These are phyloP conservation scores for Luidia sarsii DNA, from an alignment of 53 echinoderm and acorn worm species.

Conservation along the genomic window DNA sequence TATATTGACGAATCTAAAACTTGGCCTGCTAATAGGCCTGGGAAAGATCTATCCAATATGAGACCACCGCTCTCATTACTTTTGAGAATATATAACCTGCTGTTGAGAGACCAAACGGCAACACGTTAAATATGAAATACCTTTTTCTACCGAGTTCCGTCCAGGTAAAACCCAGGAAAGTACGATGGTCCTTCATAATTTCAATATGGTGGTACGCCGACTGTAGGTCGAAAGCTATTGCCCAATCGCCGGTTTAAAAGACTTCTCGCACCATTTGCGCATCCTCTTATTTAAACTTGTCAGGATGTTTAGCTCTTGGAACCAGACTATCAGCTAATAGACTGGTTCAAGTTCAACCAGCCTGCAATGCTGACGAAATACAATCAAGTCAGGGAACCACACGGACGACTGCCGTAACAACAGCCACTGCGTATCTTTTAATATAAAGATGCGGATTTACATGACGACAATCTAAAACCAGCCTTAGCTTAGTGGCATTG, in stretches of 20 bases:
- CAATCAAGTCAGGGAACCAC: no score
- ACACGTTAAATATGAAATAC: constrained; percentile 47
- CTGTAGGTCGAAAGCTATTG: constrained; percentile 40
- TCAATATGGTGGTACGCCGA: constrained; percentile 60
- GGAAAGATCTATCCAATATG: constrained; percentile 28
- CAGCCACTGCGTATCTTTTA: no score
- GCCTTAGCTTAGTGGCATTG: constrained; percentile 5
- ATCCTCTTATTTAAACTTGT: constrained; percentile 49
- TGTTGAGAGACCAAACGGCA: constrained; percentile 54
- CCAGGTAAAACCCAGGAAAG: constrained; percentile 47
- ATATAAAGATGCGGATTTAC: constrained; percentile 42
- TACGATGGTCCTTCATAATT: constrained; percentile 37
- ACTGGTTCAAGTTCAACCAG: no score
- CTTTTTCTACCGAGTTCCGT: not conserved
- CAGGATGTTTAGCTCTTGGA: no score
- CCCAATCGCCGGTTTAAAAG: constrained; percentile 24
- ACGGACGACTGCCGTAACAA: no score
- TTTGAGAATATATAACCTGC: constrained; percentile 29
- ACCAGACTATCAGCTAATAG: no score
- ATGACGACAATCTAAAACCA: constrained; percentile 48
- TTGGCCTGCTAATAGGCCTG: no score
- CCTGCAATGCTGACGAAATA: no score
- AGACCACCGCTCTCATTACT: constrained; percentile 11
- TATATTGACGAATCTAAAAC: no score
- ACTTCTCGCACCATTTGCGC: not conserved